Evolutionary conservation across 1,140 invertebrate genomes (phyloP).

Genomic region (Drosophila lacertosa): DNA sequence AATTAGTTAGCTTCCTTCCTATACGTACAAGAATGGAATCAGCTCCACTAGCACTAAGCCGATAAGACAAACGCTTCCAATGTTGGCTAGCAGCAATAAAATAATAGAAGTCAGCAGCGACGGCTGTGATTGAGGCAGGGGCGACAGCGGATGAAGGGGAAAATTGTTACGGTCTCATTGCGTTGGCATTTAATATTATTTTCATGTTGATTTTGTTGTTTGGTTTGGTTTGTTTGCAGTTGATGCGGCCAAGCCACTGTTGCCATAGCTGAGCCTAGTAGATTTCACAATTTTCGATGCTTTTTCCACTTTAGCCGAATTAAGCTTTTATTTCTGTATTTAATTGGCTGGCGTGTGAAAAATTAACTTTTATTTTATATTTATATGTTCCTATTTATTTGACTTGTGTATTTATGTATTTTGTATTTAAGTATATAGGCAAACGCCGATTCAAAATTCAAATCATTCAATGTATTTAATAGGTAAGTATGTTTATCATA

Average conservation of each 20-base stretch:
- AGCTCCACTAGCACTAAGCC: not conserved
- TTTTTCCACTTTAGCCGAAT: slow-evolving; percentile 43
- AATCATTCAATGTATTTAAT: slow-evolving; percentile 1
- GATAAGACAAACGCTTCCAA: not conserved
- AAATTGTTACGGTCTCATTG: slow-evolving; percentile 68
- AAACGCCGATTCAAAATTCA: not conserved
- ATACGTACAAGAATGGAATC: slow-evolving; percentile 13
- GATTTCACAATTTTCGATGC: slow-evolving; percentile 60
- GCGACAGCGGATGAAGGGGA: slow-evolving; percentile 26
- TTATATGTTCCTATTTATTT: slow-evolving; percentile 20
- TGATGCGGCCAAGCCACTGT: slow-evolving; percentile 22
- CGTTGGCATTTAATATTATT: slow-evolving; percentile 65
- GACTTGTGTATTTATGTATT: slow-evolving; percentile 7
- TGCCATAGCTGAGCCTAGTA: slow-evolving; percentile 20
- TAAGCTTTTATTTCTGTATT: slow-evolving; percentile 36
- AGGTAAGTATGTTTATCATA: slow-evolving; percentile 16
- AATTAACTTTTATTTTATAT: slow-evolving; percentile 28
- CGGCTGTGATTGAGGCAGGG: not conserved
- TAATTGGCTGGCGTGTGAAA: slow-evolving; percentile 49
- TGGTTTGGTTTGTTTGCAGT: slow-evolving; percentile 23
- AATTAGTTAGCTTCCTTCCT: slow-evolving; percentile 4
- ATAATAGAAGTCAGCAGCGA: not conserved
- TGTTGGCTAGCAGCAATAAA: no score
- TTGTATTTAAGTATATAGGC: slow-evolving; percentile 9
- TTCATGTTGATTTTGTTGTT: slow-evolving; percentile 51